These are phyloP conservation scores for Luscinia luscinia DNA, from an alignment of 2,797 vertebrate genomes.

Conservation along the genomic window DNA sequence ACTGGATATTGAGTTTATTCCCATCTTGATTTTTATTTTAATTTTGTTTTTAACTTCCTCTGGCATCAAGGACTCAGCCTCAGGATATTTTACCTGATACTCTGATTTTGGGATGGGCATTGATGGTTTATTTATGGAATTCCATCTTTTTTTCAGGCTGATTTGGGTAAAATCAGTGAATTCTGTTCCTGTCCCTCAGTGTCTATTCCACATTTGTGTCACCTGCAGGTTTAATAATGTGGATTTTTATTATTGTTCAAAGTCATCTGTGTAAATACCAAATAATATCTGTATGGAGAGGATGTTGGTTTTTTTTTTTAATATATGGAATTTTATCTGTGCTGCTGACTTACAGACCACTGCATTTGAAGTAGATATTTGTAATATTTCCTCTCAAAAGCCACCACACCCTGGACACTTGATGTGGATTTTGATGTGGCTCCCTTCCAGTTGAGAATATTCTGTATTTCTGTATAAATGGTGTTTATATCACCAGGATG, in stretches of 20 bases:
- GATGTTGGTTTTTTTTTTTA: not conserved
- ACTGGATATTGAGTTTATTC: too few species aligned
- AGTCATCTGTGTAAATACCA: not conserved
- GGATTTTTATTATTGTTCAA: accelerated
- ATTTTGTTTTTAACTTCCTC: too few species aligned
- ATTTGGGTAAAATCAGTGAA: too few species aligned
- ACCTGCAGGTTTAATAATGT: not conserved
- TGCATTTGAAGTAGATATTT: not conserved
- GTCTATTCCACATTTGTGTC: not conserved
- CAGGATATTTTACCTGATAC: not conserved
- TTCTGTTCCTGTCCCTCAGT: not conserved
- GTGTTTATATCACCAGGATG: accelerated
- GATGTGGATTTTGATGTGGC: not conserved
- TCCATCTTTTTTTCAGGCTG: not conserved
- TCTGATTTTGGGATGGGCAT: not conserved
- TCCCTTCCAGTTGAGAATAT: accelerated
- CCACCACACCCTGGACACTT: not conserved
- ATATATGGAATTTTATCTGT: accelerated
- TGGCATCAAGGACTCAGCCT: too few species aligned
- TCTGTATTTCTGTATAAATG: accelerated
- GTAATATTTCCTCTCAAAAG: not conserved
- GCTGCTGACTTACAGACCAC: not conserved
- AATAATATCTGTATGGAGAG: not conserved
- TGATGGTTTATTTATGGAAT: not conserved
- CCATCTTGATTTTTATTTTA: too few species aligned